A percentile compares a stretch with the other conserved stretches of the same genome.
Evolutionary conservation across 2,888 invertebrate genomes (phyloP).

Genomic region (Drosophila vallismaia): DNA sequence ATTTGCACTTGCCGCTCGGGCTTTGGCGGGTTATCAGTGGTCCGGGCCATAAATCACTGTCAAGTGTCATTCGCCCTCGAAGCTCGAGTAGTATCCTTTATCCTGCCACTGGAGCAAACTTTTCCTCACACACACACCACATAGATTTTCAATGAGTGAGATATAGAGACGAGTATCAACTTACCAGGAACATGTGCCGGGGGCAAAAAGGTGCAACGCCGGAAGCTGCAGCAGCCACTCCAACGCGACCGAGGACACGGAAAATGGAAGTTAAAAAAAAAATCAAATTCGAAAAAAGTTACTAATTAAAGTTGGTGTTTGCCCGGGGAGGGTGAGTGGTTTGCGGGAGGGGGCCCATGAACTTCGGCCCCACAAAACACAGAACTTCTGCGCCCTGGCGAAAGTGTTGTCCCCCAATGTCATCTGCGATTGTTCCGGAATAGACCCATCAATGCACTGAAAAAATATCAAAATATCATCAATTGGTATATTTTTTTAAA

Average conservation of each 20-base stretch:
- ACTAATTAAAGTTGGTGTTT: conserved; percentile 77
- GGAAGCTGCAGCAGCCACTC: conserved; percentile 66
- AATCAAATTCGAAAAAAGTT: conserved; percentile 55
- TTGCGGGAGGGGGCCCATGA: conserved; percentile 43
- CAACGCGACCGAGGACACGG: conserved; percentile 35
- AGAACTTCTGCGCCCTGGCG: conserved; percentile 49
- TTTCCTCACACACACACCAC: conserved; percentile 47
- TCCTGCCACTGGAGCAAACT: conserved; percentile 56
- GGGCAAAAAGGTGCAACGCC: conserved; percentile 70
- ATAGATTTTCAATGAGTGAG: conserved; percentile 3
- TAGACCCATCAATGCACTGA: conserved; percentile 1
- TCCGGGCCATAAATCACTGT: conserved; percentile 83
- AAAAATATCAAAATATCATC: not conserved
- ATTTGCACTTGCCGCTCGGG: conserved; percentile 74
- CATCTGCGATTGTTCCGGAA: conserved; percentile 2
- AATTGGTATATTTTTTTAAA: not conserved
- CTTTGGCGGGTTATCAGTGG: conserved; percentile 79
- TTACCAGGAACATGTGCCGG: conserved; percentile 63
- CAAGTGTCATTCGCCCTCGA: conserved; percentile 82
- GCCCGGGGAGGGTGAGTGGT: conserved; percentile 9
- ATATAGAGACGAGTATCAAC: conserved; percentile 48
- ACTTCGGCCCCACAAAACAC: conserved; percentile 54
- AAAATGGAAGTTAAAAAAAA: conserved; percentile 6
- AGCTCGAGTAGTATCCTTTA: conserved; percentile 57
- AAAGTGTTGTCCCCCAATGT: conserved; percentile 64